A percentile compares a stretch with the other conserved stretches of the same genome.
Conservation (phyloP, 2,113 vertebrate genomes). For the Megaceryle torquata region DNA sequence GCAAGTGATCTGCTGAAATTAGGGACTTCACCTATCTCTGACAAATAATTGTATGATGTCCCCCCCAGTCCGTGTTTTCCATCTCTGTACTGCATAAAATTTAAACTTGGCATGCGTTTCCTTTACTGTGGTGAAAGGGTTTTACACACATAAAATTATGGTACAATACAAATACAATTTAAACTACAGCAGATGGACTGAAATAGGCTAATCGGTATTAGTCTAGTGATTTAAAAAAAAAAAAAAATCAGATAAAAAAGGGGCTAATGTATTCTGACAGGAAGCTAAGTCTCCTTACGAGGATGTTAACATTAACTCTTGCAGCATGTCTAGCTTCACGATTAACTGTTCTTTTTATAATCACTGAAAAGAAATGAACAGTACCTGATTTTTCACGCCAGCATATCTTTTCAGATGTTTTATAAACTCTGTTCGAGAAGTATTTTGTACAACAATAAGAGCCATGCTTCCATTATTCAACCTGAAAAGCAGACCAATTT, state of each 20-base stretch:
- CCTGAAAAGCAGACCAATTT: slow-evolving; percentile 72
- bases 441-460: slow-evolving; percentile 83
- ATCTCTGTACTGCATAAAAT: background rate
- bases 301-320: slow-evolving; percentile 60
- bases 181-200: slow-evolving; percentile 62
- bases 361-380: background rate
- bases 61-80: background rate
- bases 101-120: background rate
- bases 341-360: slow-evolving; percentile 54
- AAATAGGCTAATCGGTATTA: slow-evolving; percentile 79
- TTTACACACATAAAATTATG: slow-evolving; percentile 32
- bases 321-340: slow-evolving; percentile 1
- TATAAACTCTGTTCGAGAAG: slow-evolving; percentile 91
- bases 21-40: background rate
- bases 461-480: slow-evolving; percentile 90
- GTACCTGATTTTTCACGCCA: slow-evolving; percentile 79
- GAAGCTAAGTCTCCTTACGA: slow-evolving; percentile 75
- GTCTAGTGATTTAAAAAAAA: slow-evolving; percentile 70
- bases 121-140: slow-evolving; percentile 24
- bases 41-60: background rate
- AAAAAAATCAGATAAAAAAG: slow-evolving; percentile 66
- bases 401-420: slow-evolving; percentile 91
- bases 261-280: slow-evolving; percentile 75
- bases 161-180: slow-evolving; percentile 42
- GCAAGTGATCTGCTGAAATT: background rate